Evolutionary conservation across 2,888 invertebrate species (phyloP).

Genomic region (Hypselothyrea guttata): DNA sequence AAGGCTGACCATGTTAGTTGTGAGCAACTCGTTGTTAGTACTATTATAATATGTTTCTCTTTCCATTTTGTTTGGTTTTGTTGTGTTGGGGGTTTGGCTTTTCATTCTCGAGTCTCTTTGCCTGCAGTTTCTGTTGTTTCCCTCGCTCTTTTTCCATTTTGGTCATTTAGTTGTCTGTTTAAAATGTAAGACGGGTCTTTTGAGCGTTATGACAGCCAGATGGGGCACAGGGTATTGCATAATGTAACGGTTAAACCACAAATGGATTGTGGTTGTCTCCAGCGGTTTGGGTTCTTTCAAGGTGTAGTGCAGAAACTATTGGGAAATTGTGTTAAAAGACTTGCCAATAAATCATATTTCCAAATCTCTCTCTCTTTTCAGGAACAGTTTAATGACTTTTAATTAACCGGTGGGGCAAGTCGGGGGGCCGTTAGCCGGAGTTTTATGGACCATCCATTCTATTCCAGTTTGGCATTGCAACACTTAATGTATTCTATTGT

Average conservation of each 20-base stretch:
- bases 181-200: slow-evolving; percentile 45
- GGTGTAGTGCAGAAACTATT: slow-evolving; percentile 37
- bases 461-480: slow-evolving; percentile 39
- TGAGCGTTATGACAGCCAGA: slow-evolving; percentile 44
- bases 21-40: slow-evolving; percentile 32
- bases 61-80: slow-evolving; percentile 9
- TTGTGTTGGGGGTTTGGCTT: slow-evolving; percentile 17
- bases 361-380: too few species aligned
- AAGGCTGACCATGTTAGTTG: slow-evolving; percentile 40
- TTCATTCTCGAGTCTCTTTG: slow-evolving; percentile 20
- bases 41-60: slow-evolving; percentile 14
- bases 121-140: slow-evolving; percentile 12
- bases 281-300: slow-evolving; percentile 46
- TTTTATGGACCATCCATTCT: slow-evolving; percentile 45
- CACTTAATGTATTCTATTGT: slow-evolving; percentile 42
- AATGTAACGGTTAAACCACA: slow-evolving; percentile 21
- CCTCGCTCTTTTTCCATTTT: slow-evolving; percentile 5
- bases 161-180: slow-evolving; percentile 31
- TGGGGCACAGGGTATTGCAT: slow-evolving; percentile 25
- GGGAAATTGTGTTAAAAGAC: background rate
- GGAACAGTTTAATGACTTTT: slow-evolving; percentile 5
- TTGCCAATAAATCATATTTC: background rate
- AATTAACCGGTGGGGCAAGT: slow-evolving; percentile 7
- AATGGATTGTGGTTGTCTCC: slow-evolving; percentile 21
- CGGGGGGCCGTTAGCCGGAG: slow-evolving; percentile 40